Percentiles rank a stretch among this genome's conserved stretches.
Evolutionary conservation across 2,888 invertebrate species (phyloP).

Genomic region (Lithophane leautieri): DNA sequence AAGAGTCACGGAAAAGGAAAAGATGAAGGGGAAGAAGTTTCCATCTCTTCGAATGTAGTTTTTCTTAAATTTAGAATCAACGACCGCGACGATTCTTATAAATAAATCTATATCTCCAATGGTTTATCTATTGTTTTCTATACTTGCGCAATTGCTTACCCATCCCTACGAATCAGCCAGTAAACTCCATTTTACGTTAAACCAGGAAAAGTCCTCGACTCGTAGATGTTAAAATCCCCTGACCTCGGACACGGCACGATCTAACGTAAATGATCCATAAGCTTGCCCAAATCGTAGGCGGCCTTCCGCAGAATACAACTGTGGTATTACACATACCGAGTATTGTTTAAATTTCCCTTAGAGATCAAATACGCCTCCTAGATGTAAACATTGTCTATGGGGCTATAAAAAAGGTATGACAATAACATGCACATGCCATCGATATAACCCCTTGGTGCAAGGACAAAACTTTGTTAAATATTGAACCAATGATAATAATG

Average conservation of each 20-base stretch:
- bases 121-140: not conserved
- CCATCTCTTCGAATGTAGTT: not conserved
- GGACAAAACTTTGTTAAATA: not conserved
- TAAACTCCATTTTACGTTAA: not conserved
- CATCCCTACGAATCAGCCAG: not conserved
- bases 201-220: constrained; percentile 11
- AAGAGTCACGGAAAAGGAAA: not conserved
- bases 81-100: too few relatives aligned
- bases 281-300: constrained; percentile 3
- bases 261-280: constrained; percentile 23
- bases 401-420: constrained; percentile 11
- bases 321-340: constrained; percentile 5
- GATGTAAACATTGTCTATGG: constrained; percentile 12
- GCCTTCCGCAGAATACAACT: constrained; percentile 30
- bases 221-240: not conserved
- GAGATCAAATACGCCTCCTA: constrained; percentile 2
- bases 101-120: too few relatives aligned
- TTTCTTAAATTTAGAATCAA: not conserved
- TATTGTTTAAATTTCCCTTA: constrained; percentile 19
- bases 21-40: too few relatives aligned
- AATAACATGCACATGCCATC: not conserved
- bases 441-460: constrained; percentile 10
- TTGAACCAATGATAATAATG: constrained; percentile 1
- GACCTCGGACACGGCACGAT: not conserved
- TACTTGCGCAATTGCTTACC: not conserved